These are phyloP conservation scores for Corythornis vintsioides DNA, from an alignment of 2,113 vertebrate species.

Conservation along the genomic window DNA sequence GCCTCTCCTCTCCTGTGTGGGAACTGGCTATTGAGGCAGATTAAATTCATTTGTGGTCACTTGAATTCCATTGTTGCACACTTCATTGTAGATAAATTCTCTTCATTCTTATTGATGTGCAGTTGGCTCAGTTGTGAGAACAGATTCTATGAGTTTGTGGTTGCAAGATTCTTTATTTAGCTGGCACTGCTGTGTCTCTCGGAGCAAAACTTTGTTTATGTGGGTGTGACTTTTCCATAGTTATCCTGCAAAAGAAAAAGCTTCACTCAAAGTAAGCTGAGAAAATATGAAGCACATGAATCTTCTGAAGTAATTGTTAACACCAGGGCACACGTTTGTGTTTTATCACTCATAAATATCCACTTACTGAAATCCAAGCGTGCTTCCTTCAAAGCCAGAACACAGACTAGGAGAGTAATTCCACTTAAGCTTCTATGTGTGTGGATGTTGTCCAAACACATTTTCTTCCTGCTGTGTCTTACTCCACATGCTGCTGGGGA, in stretches of 20 bases:
- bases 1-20: not conserved
- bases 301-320: not conserved
- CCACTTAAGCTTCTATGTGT: not conserved
- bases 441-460: slow-evolving; percentile 52
- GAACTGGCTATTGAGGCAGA: not conserved
- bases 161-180: not conserved
- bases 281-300: not conserved
- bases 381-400: slow-evolving; percentile 21
- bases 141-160: not conserved
- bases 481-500: not conserved
- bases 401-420: slow-evolving; percentile 10
- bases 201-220: not conserved
- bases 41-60: not conserved
- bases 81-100: slow-evolving; percentile 1
- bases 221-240: not conserved
- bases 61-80: not conserved
- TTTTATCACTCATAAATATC: slow-evolving; percentile 18
- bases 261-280: not conserved
- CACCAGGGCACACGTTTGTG: not conserved
- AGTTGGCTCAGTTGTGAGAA: not conserved
- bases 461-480: slow-evolving; percentile 56
- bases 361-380: not conserved
- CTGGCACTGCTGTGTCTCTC: not conserved
- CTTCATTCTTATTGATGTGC: not conserved
- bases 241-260: not conserved